Conservation (phyloP, 2,113 vertebrate species). For the Hippocampus guttulatus region DNA sequence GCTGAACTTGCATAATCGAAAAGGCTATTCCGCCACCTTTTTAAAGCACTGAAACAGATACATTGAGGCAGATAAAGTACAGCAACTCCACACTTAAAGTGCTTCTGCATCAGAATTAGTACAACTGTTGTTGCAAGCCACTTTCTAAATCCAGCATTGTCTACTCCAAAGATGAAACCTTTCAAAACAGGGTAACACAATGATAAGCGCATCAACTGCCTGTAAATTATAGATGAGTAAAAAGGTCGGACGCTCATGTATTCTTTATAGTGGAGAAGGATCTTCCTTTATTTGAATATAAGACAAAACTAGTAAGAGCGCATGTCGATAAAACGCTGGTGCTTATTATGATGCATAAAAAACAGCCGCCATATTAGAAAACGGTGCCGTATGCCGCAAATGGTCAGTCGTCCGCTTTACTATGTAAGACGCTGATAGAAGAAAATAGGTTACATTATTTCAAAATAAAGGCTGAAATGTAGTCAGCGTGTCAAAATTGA, state of each 20-base stretch:
- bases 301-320: no score
- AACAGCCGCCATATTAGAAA: no score
- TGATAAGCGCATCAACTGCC: slow-evolving; percentile 12
- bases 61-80: no score
- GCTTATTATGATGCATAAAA: no score
- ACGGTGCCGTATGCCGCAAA: neutral
- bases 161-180: neutral
- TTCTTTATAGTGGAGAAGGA: slow-evolving; percentile 36
- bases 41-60: neutral
- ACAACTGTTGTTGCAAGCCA: neutral
- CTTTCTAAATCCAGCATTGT: neutral
- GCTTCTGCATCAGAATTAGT: slow-evolving; percentile 14
- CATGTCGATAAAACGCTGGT: no score
- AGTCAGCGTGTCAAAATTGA: neutral
- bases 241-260: slow-evolving; percentile 33
- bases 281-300: no score
- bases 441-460: neutral
- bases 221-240: slow-evolving; percentile 39
- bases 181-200: slow-evolving; percentile 1
- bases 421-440: neutral
- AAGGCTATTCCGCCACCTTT: neutral
- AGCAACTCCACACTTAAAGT: slow-evolving; percentile 12
- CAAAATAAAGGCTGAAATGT: neutral
- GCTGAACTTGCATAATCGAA: neutral
- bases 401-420: neutral